Conservation (phyloP, 2,888 invertebrate species). For the Deilephila elpenor region DNA sequence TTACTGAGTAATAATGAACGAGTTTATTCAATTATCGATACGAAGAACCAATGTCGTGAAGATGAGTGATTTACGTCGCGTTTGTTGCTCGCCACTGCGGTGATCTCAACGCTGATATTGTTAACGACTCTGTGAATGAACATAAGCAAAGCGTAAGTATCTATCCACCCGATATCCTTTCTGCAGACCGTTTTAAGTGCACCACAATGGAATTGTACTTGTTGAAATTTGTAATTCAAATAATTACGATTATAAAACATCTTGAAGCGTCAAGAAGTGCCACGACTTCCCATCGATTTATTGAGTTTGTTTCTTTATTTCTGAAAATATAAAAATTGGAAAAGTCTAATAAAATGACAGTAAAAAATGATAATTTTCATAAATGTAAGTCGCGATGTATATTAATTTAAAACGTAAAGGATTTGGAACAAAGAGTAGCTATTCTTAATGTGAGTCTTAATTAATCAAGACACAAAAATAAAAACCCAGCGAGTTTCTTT, state of each 20-base stretch:
- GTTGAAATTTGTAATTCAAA: conserved; percentile 2
- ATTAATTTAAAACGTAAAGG: too few species aligned
- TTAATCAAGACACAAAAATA: too few species aligned
- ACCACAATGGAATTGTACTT: not conserved
- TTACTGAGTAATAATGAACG: conserved; percentile 76
- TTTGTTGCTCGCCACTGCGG: conserved; percentile 44
- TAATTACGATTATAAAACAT: not conserved
- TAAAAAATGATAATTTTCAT: too few species aligned
- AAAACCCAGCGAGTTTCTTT: too few species aligned
- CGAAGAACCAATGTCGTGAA: conserved; percentile 71
- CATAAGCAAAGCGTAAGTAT: conserved; percentile 10
- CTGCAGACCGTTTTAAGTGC: conserved; percentile 5
- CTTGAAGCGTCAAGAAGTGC: not conserved
- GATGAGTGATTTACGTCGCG: conserved; percentile 71
- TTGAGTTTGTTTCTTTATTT: too few species aligned
- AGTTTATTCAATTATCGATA: conserved; percentile 81
- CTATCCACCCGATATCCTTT: conserved; percentile 7
- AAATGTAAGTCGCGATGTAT: too few species aligned
- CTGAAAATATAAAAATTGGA: too few species aligned
- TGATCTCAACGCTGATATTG: conserved; percentile 45
- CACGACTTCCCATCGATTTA: too few species aligned
- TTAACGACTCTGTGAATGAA: conserved; percentile 24
- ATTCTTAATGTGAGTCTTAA: too few species aligned
- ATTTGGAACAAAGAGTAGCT: too few species aligned
- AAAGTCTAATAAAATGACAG: too few species aligned